Base-by-base conservation (phyloP, 2,888 invertebrate species). In the Athetis lepigone region DNA sequence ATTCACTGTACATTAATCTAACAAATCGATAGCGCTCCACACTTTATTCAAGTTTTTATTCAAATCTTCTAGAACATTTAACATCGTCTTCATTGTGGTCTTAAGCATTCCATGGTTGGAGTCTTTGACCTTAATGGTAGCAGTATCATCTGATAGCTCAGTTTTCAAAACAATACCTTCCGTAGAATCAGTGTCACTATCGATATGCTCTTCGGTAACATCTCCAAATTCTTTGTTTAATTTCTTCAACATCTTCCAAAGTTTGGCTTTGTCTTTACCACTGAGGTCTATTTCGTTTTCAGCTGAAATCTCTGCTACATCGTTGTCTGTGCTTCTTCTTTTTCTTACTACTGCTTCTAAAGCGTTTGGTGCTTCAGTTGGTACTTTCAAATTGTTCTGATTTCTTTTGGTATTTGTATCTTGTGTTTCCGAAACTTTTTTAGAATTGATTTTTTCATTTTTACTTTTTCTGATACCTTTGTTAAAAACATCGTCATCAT, bases 31-130 rank as follows among this genome's bases (percentile, higher is more conserved):
- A 6, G 88, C 87, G 45, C 87, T 86, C 89, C 93, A 92, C 75
- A 92, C 81, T 55, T 79, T 90, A 59, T 89, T 91, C 36, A 95
- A 80, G 63, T 94, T 92, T 16, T 85, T 86, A 65, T 91, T 93
- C 4, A 95, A 81, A 67, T 93, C 92, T 23, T 86, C 82, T 47
- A 95, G 74, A 5, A 92, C 81, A 16, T 81, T 79, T 5, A 90
- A 69, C 29, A 92, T 72, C 43, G 88, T 91, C 9, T 87, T 84
- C 23, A 94, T 80, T 0, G 92, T 90, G 1, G 85, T 80, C 71
- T 88, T 90, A 2, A 94, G 71, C 13, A 93, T 68, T 0, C 91
- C 91, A 9, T 79, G 71, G 9, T 83, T 76, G 1, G 85, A 74
- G 52, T 89, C 89, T 46, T 88, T 88, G 6, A 70, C 78, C 72